phyloP scores from a whole-genome alignment of 2,797 vertebrate genomes.

The Schizothorax lantsangensis region DNA sequence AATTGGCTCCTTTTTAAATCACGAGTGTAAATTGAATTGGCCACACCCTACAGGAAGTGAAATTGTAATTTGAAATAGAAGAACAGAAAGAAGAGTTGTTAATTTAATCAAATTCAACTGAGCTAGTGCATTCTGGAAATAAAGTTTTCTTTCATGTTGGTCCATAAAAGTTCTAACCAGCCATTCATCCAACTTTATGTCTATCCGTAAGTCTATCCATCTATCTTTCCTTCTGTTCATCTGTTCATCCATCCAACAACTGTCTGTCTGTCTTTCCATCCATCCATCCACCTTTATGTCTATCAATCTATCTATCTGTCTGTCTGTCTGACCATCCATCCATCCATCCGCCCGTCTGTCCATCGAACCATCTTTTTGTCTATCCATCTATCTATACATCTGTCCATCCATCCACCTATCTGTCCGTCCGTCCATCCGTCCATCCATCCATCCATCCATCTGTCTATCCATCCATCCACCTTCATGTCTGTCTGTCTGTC shows the following conservation, averaged over 20 bases:
- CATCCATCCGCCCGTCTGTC: not conserved
- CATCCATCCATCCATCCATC: not conserved
- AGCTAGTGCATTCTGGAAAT: too few relatives aligned
- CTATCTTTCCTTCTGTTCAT: not conserved
- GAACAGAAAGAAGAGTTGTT: not conserved
- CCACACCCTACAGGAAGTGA: not conserved
- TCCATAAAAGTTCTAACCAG: not conserved
- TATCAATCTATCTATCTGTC: not conserved
- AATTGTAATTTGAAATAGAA: not conserved
- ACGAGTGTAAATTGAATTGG: not conserved
- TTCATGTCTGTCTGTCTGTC: not conserved
- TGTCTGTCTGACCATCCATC: accelerated
- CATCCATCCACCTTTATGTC: not conserved
- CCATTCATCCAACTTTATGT: not conserved
- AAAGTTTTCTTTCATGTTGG: too few relatives aligned
- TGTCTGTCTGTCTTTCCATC: not conserved
- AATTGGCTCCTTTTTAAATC: too few relatives aligned
- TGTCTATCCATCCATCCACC: not conserved
- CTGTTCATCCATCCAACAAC: not conserved
- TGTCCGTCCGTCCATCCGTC: not conserved
- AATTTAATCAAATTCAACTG: too few relatives aligned
- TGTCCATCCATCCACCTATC: not conserved
- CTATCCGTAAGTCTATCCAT: not conserved
- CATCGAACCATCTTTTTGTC: not conserved
- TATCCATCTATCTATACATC: not conserved